Evolutionary conservation across 1,140 invertebrate species (phyloP), one percentile per base, ranked within the genome.

Genomic region (Trichomalopsis sarcophagae): DNA sequence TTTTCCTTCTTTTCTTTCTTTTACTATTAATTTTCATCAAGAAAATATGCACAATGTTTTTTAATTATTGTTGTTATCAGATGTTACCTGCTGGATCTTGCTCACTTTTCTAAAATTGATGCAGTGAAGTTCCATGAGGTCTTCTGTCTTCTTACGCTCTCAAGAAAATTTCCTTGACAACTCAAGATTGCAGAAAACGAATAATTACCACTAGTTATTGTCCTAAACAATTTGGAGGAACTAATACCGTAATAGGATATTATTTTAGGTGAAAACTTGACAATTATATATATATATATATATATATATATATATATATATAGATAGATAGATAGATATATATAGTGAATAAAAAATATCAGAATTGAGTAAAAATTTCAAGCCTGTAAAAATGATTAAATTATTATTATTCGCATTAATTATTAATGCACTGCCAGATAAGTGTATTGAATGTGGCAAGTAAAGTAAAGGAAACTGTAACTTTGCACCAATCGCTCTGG

Each of bases 51-150:
- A 47, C 44, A 86, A 84, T 66, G 85, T 84, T 86, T 84, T 84
- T 87, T 81, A 89, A 89, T 86, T 88, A 86, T 89, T 88, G 87
- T 90, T 81, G 87, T 89, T 88, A 87, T 88, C 90, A 86, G 89
- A 88, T 85, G 87, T 91, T 91, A 91, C 90, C 90, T 91, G 90
- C 87, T 88, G 86, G 81, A 89, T 88, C 89, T 88, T 90, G 86
- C 86, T 91, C 88, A 89, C 84, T 87, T 88, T 83, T 83, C 66
- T 85, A 87, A 90, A 88, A 87, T 87, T 87, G 88, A 87, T 81
- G 89, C 40, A 36, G 87, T 77, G 74, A 69, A 75, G 84, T 87
- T 89, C 85, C 85, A n/a, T 21, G 81, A 36, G 9, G 3, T 76
- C 82, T 87, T 89, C 87, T 89, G 86, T 88, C 82, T 87, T 89